Conservation (phyloP, 64 coral and sea anemone species). For the Dendronephthya gigantea region DNA sequence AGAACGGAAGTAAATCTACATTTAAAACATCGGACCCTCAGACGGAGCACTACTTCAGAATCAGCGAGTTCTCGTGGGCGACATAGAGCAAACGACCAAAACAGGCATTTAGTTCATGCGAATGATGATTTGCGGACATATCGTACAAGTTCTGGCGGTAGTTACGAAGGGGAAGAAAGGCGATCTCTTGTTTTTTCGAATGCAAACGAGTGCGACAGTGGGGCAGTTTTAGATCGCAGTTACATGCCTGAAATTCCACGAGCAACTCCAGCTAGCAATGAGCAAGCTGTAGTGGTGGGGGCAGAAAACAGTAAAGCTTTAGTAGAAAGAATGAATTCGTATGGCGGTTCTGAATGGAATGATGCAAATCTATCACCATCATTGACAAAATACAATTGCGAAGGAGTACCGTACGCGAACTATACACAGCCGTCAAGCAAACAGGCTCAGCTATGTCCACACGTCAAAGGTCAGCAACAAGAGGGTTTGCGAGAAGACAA, state of each 20-base stretch:
- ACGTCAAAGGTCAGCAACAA: conserved; percentile 22
- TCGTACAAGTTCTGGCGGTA: not conserved
- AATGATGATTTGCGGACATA: not conserved
- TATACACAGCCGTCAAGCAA: conserved; percentile 24
- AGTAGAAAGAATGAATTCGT: not conserved
- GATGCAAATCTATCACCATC: not conserved
- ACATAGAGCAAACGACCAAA: not conserved
- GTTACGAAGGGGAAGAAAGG: not conserved
- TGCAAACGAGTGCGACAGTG: conserved; percentile 1
- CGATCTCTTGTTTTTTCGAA: not conserved
- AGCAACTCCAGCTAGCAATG: conserved; percentile 24
- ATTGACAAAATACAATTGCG: not conserved
- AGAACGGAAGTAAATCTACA: conserved; percentile 23
- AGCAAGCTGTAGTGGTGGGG: conserved; percentile 16
- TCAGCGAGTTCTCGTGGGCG: conserved; percentile 3
- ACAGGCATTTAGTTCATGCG: not conserved
- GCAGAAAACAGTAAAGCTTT: conserved; percentile 4
- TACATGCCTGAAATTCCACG: conserved; percentile 19
- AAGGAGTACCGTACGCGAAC: not conserved
- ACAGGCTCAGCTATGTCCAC: conserved; percentile 17
- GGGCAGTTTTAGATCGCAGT: conserved; percentile 8
- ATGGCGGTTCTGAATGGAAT: conserved; percentile 2
- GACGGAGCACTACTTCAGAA: not conserved
- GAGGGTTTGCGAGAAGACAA: conserved; percentile 15
- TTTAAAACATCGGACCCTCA: not conserved